Evolutionary conservation across 2,888 invertebrate species (phyloP), one percentile per base, ranked within the genome.

Genomic region (Diaphora mendica): DNA sequence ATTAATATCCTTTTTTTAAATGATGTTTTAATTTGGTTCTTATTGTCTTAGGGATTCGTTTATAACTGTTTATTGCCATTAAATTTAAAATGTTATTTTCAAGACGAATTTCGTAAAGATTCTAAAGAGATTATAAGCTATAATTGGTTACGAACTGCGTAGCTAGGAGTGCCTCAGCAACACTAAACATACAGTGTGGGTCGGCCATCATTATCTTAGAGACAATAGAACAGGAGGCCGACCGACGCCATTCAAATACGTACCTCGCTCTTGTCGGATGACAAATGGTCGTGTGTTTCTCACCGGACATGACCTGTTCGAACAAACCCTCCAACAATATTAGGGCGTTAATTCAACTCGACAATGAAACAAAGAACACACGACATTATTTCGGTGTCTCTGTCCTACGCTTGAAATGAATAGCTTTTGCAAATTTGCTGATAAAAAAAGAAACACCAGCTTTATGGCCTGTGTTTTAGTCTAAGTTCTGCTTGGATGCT

Each of bases 271-370:
- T 87, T 85, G 83, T 85, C 85, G 80, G 82, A 89, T 92, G 92
- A 92, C 90, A 91, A 91, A 92, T 91, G 88, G 88, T 85, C 76
- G 82, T 85, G 85, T 90, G 86, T 86, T 88, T 82, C 86, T 85
- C 85, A 76, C 83, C 84, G 88, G 87, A 88, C 88, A 88, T 81
- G 87, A 81, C 85, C 85, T 82, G 81, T 84, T 86, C 84, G 86
- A 85, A 90, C 90, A 88, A 90, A 87, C 74, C 81, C 72, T 74
- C 71, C 72, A 71, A 80, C 82, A 80, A 79, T 76, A 82, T 80
- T 77, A 82, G 74, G 73, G 75, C 75, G 79, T 81, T 78, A 66
- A 85, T 76, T 75, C 83, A 26, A 66, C 65, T 66, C 39, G 26
- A 73, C 55, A 69, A 73, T 48, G 71, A 35, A 55, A 59, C 71